Percentiles rank a stretch among this genome's conserved stretches.
Evolutionary conservation across 1,140 invertebrate genomes (phyloP).

Genomic region (Pseudomyrmex pallidus): DNA sequence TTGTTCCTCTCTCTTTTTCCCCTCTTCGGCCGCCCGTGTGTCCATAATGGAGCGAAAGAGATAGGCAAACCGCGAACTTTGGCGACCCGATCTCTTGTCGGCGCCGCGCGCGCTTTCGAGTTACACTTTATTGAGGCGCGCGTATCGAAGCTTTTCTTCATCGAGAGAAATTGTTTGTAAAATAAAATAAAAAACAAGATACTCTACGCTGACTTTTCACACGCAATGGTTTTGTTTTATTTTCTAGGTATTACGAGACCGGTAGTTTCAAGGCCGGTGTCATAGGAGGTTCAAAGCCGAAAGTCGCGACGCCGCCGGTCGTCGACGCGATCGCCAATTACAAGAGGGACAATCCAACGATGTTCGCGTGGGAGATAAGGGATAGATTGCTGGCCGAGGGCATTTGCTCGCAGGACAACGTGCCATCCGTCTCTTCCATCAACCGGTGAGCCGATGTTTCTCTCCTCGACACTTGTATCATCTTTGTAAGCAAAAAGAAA

Average conservation of each 20-base stretch:
- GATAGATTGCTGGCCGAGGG: slow-evolving; percentile 98
- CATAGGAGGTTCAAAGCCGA: slow-evolving; percentile 99
- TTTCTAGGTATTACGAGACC: slow-evolving; percentile 97
- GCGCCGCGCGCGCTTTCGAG: slow-evolving; percentile 21
- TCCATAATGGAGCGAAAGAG: background rate
- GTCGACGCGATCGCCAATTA: slow-evolving; percentile 99
- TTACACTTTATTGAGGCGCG: slow-evolving; percentile 1
- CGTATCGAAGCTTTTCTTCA: background rate
- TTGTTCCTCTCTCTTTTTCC: slow-evolving; percentile 53
- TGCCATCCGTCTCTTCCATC: slow-evolving; percentile 99
- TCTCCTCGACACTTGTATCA: background rate
- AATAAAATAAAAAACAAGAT: too few species aligned
- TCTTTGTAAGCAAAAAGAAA: background rate
- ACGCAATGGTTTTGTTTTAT: slow-evolving; percentile 3
- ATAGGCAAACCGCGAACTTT: slow-evolving; percentile 33
- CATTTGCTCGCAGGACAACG: slow-evolving; percentile 99
- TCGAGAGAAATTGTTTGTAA: too few species aligned
- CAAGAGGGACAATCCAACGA: slow-evolving; percentile 99
- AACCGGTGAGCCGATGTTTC: slow-evolving; percentile 92
- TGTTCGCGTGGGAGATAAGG: slow-evolving; percentile 99
- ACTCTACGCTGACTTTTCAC: too few species aligned
- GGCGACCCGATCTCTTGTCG: slow-evolving; percentile 42
- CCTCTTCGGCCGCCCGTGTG: slow-evolving; percentile 26
- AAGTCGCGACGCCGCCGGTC: slow-evolving; percentile 99
- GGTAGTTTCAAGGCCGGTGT: slow-evolving; percentile 99